These are phyloP conservation scores for Alentia gelatinosa DNA, from an alignment of 2,888 invertebrate species.

Conservation along the genomic window DNA sequence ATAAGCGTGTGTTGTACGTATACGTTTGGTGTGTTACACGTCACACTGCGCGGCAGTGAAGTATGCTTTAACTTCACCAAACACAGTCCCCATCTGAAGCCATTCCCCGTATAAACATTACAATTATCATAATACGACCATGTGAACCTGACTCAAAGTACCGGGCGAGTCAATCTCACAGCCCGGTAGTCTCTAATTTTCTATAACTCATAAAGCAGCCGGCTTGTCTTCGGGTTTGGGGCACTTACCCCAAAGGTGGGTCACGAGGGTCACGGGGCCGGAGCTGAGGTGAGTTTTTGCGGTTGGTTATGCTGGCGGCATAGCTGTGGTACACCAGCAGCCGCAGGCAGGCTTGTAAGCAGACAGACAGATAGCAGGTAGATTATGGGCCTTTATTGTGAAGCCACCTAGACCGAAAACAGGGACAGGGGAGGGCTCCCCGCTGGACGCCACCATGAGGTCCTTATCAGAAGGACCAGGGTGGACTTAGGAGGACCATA, in stretches of 20 bases:
- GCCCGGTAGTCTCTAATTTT: not conserved
- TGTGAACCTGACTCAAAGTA: not conserved
- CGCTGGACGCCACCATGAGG: too few species aligned
- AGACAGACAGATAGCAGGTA: not conserved
- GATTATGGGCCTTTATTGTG: not conserved
- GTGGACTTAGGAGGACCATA: too few species aligned
- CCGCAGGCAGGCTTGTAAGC: not conserved
- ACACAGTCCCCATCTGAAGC: not conserved
- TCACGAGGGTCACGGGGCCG: not conserved
- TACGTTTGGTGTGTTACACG: too few species aligned
- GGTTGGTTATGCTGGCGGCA: not conserved
- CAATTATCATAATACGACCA: not conserved
- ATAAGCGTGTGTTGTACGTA: too few species aligned
- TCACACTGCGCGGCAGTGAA: too few species aligned
- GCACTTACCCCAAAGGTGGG: not conserved
- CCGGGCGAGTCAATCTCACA: not conserved
- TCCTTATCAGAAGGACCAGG: too few species aligned
- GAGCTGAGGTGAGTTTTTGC: not conserved
- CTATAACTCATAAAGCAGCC: not conserved
- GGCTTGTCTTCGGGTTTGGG: not conserved
- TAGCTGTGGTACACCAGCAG: conserved; percentile 21
- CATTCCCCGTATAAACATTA: not conserved
- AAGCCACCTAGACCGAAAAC: too few species aligned
- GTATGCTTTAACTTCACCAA: not conserved
- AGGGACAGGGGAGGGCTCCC: too few species aligned